phyloP scores from a whole-genome alignment of 2,888 invertebrate species.

The Spicauda simplicius region DNA sequence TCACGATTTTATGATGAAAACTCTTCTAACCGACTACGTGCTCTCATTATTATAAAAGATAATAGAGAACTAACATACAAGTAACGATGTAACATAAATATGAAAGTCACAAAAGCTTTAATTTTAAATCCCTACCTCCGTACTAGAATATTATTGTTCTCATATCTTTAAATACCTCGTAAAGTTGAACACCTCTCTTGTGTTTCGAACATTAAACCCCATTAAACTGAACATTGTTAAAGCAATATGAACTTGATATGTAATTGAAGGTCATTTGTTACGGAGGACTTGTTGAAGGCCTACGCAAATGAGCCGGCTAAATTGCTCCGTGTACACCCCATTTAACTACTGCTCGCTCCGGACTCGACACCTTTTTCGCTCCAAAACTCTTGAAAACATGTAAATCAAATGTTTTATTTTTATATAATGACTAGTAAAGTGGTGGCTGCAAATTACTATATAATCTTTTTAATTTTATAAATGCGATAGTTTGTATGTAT shows the following conservation, averaged over 20 bases:
- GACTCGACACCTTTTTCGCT: background rate
- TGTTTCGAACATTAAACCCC: background rate
- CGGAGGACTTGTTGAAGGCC: slow-evolving; percentile 10
- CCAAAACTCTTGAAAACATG: background rate
- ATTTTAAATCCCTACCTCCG: too few species aligned
- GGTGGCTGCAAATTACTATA: too few species aligned
- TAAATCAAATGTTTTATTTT: background rate
- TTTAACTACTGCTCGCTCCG: slow-evolving; percentile 4
- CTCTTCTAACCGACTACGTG: too few species aligned
- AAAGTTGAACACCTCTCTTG: too few species aligned
- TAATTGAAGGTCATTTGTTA: background rate
- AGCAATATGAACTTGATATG: background rate
- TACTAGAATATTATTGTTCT: too few species aligned
- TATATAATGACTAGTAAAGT: background rate
- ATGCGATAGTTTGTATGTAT: too few species aligned
- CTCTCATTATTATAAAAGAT: too few species aligned
- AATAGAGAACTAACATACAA: too few species aligned
- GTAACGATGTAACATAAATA: too few species aligned
- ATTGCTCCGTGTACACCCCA: background rate
- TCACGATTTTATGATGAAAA: too few species aligned
- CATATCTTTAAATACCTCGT: background rate
- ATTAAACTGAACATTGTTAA: background rate
- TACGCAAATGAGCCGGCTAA: slow-evolving; percentile 12
- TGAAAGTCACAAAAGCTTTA: too few species aligned
- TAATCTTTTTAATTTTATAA: too few species aligned